phyloP scores from a whole-genome alignment of 2,888 invertebrate genomes.

The Pantelozetes paolii region DNA sequence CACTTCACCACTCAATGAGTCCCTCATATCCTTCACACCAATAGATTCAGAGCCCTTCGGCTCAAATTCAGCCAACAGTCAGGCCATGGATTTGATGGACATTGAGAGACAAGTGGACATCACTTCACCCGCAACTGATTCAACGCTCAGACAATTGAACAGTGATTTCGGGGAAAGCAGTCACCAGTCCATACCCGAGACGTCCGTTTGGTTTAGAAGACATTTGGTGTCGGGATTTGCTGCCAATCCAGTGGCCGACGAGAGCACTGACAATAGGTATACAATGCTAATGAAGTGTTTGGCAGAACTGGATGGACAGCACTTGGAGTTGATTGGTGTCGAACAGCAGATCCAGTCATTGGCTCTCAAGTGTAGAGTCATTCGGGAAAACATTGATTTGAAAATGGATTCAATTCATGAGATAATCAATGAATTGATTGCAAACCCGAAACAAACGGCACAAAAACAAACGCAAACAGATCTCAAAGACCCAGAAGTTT shows the following conservation, averaged over 20 bases:
- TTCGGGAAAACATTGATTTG: background rate
- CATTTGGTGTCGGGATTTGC: background rate
- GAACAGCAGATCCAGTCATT: conserved; percentile 17
- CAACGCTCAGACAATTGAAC: background rate
- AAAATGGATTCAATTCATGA: background rate
- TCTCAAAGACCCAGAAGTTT: background rate
- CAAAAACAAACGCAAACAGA: conserved; percentile 27
- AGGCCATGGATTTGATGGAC: conserved; percentile 20
- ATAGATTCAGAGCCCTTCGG: conserved; percentile 9
- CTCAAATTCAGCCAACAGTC: background rate
- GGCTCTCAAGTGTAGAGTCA: background rate
- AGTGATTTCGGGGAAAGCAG: background rate
- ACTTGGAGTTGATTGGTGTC: conserved; percentile 18
- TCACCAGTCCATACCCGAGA: background rate
- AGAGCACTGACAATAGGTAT: background rate
- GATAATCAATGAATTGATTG: background rate
- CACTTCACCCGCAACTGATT: background rate
- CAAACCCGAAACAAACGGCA: background rate
- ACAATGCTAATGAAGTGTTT: background rate
- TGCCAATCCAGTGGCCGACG: background rate
- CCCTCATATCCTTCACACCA: background rate
- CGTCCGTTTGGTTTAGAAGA: conserved; percentile 5
- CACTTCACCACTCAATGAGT: conserved; percentile 2
- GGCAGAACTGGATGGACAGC: conserved; percentile 5
- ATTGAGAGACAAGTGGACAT: background rate